Evolutionary conservation across 2,888 invertebrate species (phyloP).

Genomic region (Amiota communis): DNA sequence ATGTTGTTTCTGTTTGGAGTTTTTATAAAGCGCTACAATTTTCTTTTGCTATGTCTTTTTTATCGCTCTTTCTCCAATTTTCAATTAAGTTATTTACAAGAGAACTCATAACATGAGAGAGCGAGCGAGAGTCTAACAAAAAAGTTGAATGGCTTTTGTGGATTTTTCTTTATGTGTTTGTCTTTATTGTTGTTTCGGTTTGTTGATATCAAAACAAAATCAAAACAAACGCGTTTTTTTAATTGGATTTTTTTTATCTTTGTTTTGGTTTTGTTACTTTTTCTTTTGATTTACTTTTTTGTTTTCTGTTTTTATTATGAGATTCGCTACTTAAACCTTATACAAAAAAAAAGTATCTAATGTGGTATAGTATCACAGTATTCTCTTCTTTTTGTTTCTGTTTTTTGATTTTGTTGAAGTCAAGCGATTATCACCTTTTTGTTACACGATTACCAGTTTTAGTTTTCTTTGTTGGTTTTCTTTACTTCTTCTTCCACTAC

Average conservation of each 20-base stretch:
- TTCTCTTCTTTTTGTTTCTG: conserved; percentile 4
- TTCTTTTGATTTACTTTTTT: conserved; percentile 14
- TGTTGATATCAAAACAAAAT: conserved; percentile 53
- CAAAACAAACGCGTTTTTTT: conserved; percentile 61
- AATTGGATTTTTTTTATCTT: conserved; percentile 43
- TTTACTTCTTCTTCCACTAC: conserved; percentile 18
- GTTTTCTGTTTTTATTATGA: conserved; percentile 51
- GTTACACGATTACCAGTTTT: conserved; percentile 39
- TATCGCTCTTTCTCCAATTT: not conserved
- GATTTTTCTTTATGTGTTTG: conserved; percentile 22
- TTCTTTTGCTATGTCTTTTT: not conserved
- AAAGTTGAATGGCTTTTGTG: conserved; percentile 21
- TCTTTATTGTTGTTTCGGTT: conserved; percentile 40
- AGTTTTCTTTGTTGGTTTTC: conserved; percentile 38
- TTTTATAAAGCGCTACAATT: not conserved
- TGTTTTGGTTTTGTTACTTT: conserved; percentile 21
- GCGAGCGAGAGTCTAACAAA: not conserved
- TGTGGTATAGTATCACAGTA: not conserved
- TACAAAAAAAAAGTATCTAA: not conserved
- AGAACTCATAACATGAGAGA: not conserved
- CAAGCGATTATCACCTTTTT: conserved; percentile 1
- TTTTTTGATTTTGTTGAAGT: not conserved
- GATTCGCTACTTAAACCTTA: not conserved
- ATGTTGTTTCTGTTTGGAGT: too few relatives aligned
- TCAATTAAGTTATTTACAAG: conserved; percentile 8